Base-by-base conservation (phyloP, 64 coral and sea anemone species). In the Orbicella faveolata region DNA sequence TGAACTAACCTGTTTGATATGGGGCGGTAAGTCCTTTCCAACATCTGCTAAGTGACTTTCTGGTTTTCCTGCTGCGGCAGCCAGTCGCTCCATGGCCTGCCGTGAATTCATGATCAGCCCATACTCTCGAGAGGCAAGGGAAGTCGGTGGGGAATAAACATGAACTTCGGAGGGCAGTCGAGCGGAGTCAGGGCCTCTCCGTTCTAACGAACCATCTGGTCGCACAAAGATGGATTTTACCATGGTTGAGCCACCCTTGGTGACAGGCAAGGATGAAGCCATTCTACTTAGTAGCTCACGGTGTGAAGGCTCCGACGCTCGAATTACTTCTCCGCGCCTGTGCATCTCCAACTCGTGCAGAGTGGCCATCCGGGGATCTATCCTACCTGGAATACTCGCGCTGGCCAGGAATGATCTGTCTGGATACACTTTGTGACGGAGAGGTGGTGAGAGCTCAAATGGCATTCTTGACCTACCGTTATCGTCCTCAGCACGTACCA, bases 251-350 rank as follows among this genome's bases (percentile, higher is more conserved):
- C 83, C 93, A 0, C 66, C 89, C 18, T 67, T 78, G 34, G 83
- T 79, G 1, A 73, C 72, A n/a, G 82, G 82, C 21, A 85, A 94
- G n/a, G 88, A 90, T 53, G 92, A 94, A 21, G 95, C 95, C 77
- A 97, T 97, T 61, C 95, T 79, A 55, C 95, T 92, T 14, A 97
- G 88, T 10, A 97, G 77, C 53, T 97, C 95, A 18, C 95, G 82
- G 52, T 97, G 95, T 1, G 95, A 96, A 36, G 87, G 73, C 59
- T 96, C 94, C 13, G 75, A 83, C 20, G 34, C 91, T 53, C 94
- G 76, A 12, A 96, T 39, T 10, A 78, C 77, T 78, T 97, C 95
- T 16, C 90, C 76, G 16, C 95, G 78, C 23, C 95, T 79, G 35
- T 97, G 92, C 79, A 94, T 89, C 79, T 94, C 87, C 16, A 97